phyloP scores from a whole-genome alignment of 2,113 vertebrate genomes.

The Python bivittatus region DNA sequence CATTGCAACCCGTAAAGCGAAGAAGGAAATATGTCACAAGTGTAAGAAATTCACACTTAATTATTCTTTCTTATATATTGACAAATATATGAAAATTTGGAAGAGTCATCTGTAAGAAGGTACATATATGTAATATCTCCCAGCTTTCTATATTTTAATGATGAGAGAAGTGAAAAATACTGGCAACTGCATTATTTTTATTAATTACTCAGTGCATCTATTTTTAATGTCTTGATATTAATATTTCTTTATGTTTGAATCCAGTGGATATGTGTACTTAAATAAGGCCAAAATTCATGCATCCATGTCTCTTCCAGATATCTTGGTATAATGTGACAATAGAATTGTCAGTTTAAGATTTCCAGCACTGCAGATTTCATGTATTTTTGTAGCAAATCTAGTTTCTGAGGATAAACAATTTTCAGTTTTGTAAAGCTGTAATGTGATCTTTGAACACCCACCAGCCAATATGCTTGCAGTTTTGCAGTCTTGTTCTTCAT shows the following conservation, averaged over 20 bases:
- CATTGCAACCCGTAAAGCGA: neutral
- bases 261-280: neutral
- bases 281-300: neutral
- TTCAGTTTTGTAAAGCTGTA: neutral
- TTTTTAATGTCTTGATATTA: neutral
- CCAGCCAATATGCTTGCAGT: neutral
- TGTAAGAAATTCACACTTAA: neutral
- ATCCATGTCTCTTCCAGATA: neutral
- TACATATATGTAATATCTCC: neutral
- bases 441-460: neutral
- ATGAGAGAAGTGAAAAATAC: slow-evolving; percentile 21
- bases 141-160: slow-evolving; percentile 14
- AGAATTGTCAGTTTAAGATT: neutral
- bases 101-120: neutral
- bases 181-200: neutral
- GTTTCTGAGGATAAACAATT: neutral
- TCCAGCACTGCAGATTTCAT: neutral
- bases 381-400: neutral
- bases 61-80: neutral
- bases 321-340: neutral
- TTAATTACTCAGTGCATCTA: neutral
- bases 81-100: neutral
- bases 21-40: neutral
- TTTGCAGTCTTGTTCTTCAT: neutral
- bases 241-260: neutral